Percentiles rank a stretch among this genome's conserved stretches.
These are phyloP conservation scores for Chorisops tibialis DNA, from an alignment of 2,888 invertebrate species.

Conservation along the genomic window DNA sequence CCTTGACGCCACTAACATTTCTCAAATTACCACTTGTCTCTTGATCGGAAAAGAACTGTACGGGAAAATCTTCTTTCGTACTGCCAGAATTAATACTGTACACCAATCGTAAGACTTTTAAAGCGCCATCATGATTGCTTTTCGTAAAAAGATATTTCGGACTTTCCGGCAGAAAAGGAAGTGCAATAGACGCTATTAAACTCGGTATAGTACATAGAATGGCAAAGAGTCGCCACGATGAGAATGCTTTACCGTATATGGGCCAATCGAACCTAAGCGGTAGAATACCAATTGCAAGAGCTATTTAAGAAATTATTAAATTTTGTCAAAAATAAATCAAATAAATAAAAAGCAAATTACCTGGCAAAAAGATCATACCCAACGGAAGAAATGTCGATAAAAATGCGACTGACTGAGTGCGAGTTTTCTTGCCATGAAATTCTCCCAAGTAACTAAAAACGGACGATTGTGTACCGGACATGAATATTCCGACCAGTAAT, in stretches of 20 bases:
- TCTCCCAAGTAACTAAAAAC: conserved; percentile 61
- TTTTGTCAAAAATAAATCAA: neutral
- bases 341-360: conserved; percentile 39
- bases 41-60: conserved; percentile 44
- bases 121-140: conserved; percentile 59
- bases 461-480: conserved; percentile 54
- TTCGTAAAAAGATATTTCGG: conserved; percentile 71
- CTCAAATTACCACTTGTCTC: conserved; percentile 41
- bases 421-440: conserved; percentile 54
- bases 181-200: conserved; percentile 56
- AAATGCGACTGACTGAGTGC: conserved; percentile 57
- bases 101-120: conserved; percentile 60
- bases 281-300: conserved; percentile 65
- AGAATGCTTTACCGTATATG: conserved; percentile 57
- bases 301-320: conserved; percentile 45
- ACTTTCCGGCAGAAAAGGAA: conserved; percentile 68
- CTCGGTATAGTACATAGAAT: conserved; percentile 61
- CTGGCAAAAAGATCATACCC: conserved; percentile 57
- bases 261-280: conserved; percentile 57
- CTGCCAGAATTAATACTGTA: conserved; percentile 57
- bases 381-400: conserved; percentile 58
- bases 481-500: conserved; percentile 64
- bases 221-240: conserved; percentile 74
- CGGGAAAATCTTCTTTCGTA: conserved; percentile 54
- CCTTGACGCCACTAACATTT: conserved; percentile 40